Conservation (phyloP, 2,888 invertebrate genomes). For the Cheilosia urbana region DNA sequence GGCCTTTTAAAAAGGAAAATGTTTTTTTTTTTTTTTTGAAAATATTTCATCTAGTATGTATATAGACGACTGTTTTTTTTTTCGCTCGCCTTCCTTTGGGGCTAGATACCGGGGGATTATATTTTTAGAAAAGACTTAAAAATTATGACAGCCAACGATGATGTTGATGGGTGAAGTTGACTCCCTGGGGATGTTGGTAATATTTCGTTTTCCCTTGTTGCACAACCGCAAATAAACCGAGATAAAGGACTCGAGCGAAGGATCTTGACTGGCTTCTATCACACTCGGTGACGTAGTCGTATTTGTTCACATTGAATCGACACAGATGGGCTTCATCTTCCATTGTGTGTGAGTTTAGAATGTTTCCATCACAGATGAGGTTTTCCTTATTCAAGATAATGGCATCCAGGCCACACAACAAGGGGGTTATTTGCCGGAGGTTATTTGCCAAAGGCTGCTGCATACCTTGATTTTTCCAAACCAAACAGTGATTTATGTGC, state of each 20-base stretch:
- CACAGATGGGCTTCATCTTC: slow-evolving; percentile 41
- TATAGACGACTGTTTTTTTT: slow-evolving; percentile 21
- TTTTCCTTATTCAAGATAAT: slow-evolving; percentile 36
- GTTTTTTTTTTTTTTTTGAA: slow-evolving; percentile 58
- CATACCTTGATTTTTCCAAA: no score
- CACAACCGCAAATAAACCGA: slow-evolving; percentile 11
- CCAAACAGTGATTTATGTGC: no score
- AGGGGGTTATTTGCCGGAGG: slow-evolving; percentile 3
- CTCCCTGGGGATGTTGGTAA: slow-evolving; percentile 51
- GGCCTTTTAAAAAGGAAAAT: slow-evolving; percentile 46
- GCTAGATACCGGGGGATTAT: slow-evolving; percentile 35
- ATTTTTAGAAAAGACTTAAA: slow-evolving; percentile 37
- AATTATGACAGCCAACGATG: slow-evolving; percentile 48
- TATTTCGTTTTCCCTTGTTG: slow-evolving; percentile 12
- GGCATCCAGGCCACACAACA: slow-evolving; percentile 22
- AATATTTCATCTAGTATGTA: slow-evolving; percentile 44
- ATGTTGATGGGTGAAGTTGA: slow-evolving; percentile 48
- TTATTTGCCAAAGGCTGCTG: slow-evolving; percentile 43
- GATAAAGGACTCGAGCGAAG: slow-evolving; percentile 5
- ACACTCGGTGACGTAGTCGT: slow-evolving; percentile 49
- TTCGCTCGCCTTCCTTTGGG: slow-evolving; percentile 28
- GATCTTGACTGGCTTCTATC: slow-evolving; percentile 8
- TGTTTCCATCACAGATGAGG: slow-evolving; percentile 4
- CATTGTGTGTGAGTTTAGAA: slow-evolving; percentile 1
- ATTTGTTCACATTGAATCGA: slow-evolving; percentile 37